Conservation (phyloP, 2,888 invertebrate genomes). For the Morpho achilles region DNA sequence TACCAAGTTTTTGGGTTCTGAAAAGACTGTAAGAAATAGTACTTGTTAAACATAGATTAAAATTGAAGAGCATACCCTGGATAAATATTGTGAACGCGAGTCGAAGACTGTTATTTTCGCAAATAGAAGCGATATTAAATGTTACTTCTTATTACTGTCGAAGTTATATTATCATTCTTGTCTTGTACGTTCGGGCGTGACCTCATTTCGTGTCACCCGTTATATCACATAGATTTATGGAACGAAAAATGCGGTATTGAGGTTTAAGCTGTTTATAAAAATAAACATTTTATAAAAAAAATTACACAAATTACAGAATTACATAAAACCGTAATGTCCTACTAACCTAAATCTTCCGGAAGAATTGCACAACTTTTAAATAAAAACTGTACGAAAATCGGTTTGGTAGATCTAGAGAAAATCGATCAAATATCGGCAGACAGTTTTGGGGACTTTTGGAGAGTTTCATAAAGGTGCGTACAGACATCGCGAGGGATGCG, state of each 20-base stretch:
- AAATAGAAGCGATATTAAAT: not conserved
- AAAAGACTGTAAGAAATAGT: not conserved
- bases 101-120: not conserved
- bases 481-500: no score
- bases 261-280: slow-evolving; percentile 9
- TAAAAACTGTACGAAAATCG: no score
- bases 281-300: slow-evolving; percentile 2
- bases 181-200: slow-evolving; percentile 19
- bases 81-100: not conserved
- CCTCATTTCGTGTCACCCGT: slow-evolving; percentile 27
- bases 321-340: no score
- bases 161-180: slow-evolving; percentile 2
- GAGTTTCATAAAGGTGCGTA: no score
- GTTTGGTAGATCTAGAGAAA: no score
- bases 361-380: no score
- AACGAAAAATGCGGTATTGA: slow-evolving; percentile 20
- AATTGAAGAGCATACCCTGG: not conserved
- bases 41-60: not conserved
- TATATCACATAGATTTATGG: slow-evolving; percentile 21
- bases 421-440: no score
- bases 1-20: not conserved
- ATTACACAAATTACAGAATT: no score
- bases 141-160: not conserved
- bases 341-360: no score
- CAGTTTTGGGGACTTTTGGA: no score